Base-by-base conservation (phyloP, 2,888 invertebrate genomes). In the Arrhopalites spinosus region DNA sequence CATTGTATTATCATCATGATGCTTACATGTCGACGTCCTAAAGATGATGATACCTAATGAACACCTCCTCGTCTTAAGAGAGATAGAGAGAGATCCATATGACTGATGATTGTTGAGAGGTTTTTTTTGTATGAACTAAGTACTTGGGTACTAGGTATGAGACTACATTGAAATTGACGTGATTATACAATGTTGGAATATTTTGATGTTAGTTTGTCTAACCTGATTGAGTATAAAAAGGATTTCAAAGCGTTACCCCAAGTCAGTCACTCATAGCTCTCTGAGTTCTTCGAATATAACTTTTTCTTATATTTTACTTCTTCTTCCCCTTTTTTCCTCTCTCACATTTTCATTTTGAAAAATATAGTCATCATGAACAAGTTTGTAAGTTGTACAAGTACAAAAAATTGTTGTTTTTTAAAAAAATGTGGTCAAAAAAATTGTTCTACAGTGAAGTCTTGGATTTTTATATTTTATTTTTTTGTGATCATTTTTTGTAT, bases 281-380 rank as follows among this genome's bases (percentile, higher is more conserved):
- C 72, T 72, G 70, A 70, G 70, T 56, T 56, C 56, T 70, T 56
- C 56, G n/a, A n/a, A n/a, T n/a, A n/a, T n/a, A n/a, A 56, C 72
- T 27, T 47, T 45, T 63, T 59, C 23, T n/a, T 0, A 43, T 29
- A 27, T 20, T 27, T 61, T 25, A 23, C 47, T 67, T 23, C 11
- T 29, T 29, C 29, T 50, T 69, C 45, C 5, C 15, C 63, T 45
- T 70, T 20, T 23, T 25, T 72, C 61, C 27, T 50, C 69, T 69
- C 27, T 29, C 45, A 43, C 23, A 43, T 61, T 43, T 50, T 29
- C 29, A 27, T 27, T 36, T 43, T 20, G 1, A 36, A 64, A 3
- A 23, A 45, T 45, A 17, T 64, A 2, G 1, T 66, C 63, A 72
- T 25, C 63, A 72, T 72, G 72, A 72, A 72, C 43, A 63, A 47